Conservation (phyloP, 2,888 invertebrate species). For the Drosophila maculinotata region DNA sequence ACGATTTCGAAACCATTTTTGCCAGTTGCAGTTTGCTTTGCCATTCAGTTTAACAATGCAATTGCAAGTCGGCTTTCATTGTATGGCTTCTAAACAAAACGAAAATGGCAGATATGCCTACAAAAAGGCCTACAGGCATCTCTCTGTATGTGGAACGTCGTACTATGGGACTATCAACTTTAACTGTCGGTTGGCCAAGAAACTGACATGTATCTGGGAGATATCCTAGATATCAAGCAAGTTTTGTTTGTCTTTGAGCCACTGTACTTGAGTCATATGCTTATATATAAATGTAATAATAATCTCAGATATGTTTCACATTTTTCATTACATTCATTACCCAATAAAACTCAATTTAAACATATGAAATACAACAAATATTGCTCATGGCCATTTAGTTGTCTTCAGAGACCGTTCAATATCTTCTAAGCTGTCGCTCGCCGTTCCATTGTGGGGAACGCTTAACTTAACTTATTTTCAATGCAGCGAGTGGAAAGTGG, state of each 20-base stretch:
- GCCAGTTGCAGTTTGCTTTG: conserved; percentile 21
- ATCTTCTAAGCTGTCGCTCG: conserved; percentile 41
- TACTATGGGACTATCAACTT: too few relatives aligned
- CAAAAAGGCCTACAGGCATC: conserved; percentile 1
- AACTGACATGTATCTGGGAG: too few relatives aligned
- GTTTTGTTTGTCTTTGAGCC: too few relatives aligned
- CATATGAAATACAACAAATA: conserved; percentile 37
- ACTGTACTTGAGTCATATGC: too few relatives aligned
- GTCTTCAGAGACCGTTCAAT: conserved; percentile 40
- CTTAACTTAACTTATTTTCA: conserved; percentile 46
- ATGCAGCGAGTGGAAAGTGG: conserved; percentile 61
- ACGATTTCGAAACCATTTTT: conserved; percentile 50
- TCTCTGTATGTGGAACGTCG: conserved; percentile 1
- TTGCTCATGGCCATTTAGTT: conserved; percentile 25
- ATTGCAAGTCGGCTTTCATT: conserved; percentile 25
- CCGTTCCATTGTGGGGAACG: conserved; percentile 7
- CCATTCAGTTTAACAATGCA: conserved; percentile 35
- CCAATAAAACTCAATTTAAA: conserved; percentile 7
- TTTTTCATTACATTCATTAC: too few relatives aligned
- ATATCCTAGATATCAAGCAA: too few relatives aligned
- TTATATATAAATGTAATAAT: too few relatives aligned
- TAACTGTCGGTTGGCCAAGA: too few relatives aligned
- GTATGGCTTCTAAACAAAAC: conserved; percentile 24
- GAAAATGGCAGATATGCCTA: too few relatives aligned
- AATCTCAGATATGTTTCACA: too few relatives aligned